These are phyloP conservation scores for Drosophila miranda DNA, from an alignment of 1,140 invertebrate genomes.

Conservation along the genomic window DNA sequence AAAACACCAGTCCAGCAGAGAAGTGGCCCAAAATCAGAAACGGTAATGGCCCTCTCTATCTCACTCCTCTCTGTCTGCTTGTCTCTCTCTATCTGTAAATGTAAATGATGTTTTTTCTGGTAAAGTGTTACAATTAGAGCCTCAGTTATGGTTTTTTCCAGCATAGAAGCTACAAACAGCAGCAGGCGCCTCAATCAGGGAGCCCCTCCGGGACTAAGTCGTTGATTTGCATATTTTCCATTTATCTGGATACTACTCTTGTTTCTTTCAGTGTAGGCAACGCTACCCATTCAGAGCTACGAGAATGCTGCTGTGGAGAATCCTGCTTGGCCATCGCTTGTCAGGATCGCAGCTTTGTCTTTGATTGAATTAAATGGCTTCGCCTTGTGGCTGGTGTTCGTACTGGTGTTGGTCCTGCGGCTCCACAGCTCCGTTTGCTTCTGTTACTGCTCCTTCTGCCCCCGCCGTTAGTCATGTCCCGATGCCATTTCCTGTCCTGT, in stretches of 20 bases:
- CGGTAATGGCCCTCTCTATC: slow-evolving; percentile 38
- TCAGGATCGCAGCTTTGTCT: slow-evolving; percentile 53
- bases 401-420: slow-evolving; percentile 25
- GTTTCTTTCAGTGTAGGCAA: too few relatives aligned
- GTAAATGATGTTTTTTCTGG: too few relatives aligned
- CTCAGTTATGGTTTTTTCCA: too few relatives aligned
- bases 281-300: not conserved
- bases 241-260: too few relatives aligned
- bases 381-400: slow-evolving; percentile 1
- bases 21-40: slow-evolving; percentile 9
- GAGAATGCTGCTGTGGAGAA: slow-evolving; percentile 7
- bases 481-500: slow-evolving; percentile 40
- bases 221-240: too few relatives aligned
- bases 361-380: slow-evolving; percentile 74
- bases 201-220: too few relatives aligned
- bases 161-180: too few relatives aligned
- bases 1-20: not conserved
- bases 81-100: not conserved
- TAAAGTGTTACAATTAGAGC: too few relatives aligned
- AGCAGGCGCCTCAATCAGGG: too few relatives aligned
- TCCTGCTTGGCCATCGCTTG: slow-evolving; percentile 29
- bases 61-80: slow-evolving; percentile 10
- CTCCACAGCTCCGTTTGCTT: slow-evolving; percentile 4
- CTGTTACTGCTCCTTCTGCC: slow-evolving; percentile 12
- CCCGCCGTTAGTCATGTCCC: slow-evolving; percentile 31